Base-by-base conservation (phyloP, 2,113 vertebrate species). In the Cyanistes caeruleus region DNA sequence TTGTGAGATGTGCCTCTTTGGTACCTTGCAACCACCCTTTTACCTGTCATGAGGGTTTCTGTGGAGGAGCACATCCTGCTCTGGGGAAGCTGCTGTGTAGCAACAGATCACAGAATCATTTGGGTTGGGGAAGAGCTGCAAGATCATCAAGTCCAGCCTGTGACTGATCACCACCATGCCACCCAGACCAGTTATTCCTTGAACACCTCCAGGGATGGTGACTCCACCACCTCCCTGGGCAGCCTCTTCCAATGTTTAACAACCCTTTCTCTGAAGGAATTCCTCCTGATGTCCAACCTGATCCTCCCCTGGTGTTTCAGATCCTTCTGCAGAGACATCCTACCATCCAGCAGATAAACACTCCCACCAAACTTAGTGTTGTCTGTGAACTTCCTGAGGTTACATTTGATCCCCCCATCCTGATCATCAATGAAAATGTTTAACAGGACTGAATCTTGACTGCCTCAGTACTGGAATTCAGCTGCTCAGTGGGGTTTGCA, bases 141-240 rank as follows among this genome's bases (percentile, higher is more conserved):
- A 35, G 21, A 35, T 41, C 35, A 51, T 43, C 0, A 0, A 55
- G n/a, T 41, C 39, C 78, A 35, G 1, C 20, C 41, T 62, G 55
- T 62, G n/a, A 11, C 20, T 31, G 24, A 41, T 41, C 44, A 31
- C 33, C 43, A 80, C 52, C 44, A 10, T 44, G 31, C 10, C 39
- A 60, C 24, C 7, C 62, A 35, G n/a, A 35, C 14, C n/a, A 31
- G 24, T 10, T 1, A 0, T 48, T 60, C 5, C 16, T 41, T n/a
- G 24, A 48, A 35, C 48, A 68, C 55, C 20, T 46, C n/a, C 48
- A 48, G 21, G 48, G 17, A 41, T 55, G n/a, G 21, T n/a, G 48
- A 60, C 41, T 76, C 48, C 25, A 43, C 17, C n/a, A 76, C 13
- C 11, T 48, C 30, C 43, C 22, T 69, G 63, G 63, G 17, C 55